Conservation (phyloP, 2,888 invertebrate genomes). For the Orchestes rusci region DNA sequence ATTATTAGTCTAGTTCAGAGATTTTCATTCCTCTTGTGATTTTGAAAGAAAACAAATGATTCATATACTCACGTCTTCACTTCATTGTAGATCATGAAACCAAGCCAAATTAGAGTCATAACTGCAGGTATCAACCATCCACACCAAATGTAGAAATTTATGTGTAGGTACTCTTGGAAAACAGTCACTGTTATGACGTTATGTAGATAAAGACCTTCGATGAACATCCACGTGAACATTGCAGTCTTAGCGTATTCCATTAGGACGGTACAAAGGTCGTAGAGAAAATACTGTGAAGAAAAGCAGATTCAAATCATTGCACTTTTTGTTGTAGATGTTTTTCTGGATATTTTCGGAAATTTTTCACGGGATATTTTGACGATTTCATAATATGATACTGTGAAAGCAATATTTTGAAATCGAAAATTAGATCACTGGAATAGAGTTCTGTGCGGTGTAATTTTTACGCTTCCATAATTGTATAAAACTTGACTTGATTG, state of each 20-base stretch:
- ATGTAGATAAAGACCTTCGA: slow-evolving; percentile 86
- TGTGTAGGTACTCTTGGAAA: slow-evolving; percentile 58
- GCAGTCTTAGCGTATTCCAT: slow-evolving; percentile 85
- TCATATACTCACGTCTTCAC: slow-evolving; percentile 38
- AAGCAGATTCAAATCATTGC: not conserved
- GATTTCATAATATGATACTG: too few species aligned
- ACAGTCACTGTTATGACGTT: slow-evolving; percentile 72
- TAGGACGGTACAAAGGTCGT: slow-evolving; percentile 40
- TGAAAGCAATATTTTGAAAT: too few species aligned
- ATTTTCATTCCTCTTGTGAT: too few species aligned
- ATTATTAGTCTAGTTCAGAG: too few species aligned
- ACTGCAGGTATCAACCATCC: slow-evolving; percentile 72
- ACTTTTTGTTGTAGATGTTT: too few species aligned
- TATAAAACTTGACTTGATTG: too few species aligned
- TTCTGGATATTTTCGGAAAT: too few species aligned
- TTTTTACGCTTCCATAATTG: too few species aligned
- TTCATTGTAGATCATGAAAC: slow-evolving; percentile 44
- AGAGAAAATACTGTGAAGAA: slow-evolving; percentile 31
- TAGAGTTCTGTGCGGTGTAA: too few species aligned
- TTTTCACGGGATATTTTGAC: too few species aligned
- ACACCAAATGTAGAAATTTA: slow-evolving; percentile 54
- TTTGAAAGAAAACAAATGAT: too few species aligned
- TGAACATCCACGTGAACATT: slow-evolving; percentile 96
- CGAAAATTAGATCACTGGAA: too few species aligned
- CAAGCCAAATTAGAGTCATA: slow-evolving; percentile 63